These are phyloP conservation scores for Drosophila jambulina DNA, from an alignment of 1,140 invertebrate genomes.

Conservation along the genomic window DNA sequence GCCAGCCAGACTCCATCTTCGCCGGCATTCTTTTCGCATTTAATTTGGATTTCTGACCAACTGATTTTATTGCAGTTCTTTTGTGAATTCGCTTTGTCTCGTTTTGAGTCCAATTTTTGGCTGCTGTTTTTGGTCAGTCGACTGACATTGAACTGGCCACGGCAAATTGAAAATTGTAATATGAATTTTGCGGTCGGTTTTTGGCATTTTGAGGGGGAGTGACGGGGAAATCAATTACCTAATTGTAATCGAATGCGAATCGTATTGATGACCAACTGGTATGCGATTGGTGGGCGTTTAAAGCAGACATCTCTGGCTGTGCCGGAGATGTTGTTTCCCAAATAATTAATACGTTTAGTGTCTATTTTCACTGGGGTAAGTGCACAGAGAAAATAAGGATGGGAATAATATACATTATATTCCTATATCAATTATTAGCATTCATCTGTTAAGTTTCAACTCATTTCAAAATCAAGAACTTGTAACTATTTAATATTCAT, in stretches of 20 bases:
- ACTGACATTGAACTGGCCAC: conserved; percentile 51
- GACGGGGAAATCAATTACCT: conserved; percentile 65
- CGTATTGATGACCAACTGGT: conserved; percentile 2
- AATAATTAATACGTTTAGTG: conserved; percentile 9
- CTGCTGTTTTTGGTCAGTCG: conserved; percentile 63
- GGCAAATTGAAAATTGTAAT: conserved; percentile 68
- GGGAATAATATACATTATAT: too few species aligned
- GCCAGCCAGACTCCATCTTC: conserved; percentile 48
- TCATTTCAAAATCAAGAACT: not conserved
- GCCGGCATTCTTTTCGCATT: conserved; percentile 67
- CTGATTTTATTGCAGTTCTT: conserved; percentile 55
- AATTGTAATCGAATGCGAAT: conserved; percentile 53
- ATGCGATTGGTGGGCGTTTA: conserved; percentile 24
- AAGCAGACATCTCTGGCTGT: not conserved
- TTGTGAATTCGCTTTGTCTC: conserved; percentile 2
- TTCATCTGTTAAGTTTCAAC: too few species aligned
- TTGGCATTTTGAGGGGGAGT: not conserved
- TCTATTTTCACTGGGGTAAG: not conserved
- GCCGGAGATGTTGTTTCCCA: not conserved
- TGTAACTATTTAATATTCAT: not conserved
- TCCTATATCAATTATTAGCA: too few species aligned
- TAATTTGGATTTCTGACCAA: conserved; percentile 63
- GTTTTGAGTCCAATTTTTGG: conserved; percentile 34
- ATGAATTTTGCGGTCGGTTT: conserved; percentile 49
- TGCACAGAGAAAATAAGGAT: too few species aligned